A percentile compares a stretch with the other conserved stretches of the same genome.
Conservation (phyloP, 2,888 invertebrate genomes). For the Apodemia duryi region DNA sequence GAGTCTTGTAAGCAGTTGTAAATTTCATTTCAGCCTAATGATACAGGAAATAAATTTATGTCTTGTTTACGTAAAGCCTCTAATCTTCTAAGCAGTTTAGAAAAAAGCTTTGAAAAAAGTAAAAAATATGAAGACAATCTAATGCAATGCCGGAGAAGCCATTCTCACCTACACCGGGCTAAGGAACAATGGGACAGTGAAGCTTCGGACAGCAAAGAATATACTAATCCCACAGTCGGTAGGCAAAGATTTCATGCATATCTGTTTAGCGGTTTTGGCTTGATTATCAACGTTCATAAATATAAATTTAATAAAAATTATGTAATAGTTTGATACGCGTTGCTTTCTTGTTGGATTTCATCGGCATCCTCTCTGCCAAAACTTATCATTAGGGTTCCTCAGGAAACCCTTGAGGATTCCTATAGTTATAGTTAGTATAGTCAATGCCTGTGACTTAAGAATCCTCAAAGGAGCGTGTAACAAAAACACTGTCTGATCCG, state of each 20-base stretch:
- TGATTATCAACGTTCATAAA: no score
- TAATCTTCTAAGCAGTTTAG: constrained; percentile 47
- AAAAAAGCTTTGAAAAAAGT: constrained; percentile 53
- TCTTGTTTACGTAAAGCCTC: constrained; percentile 53
- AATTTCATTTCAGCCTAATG: background rate
- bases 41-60: constrained; percentile 43
- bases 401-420: no score
- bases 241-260: background rate
- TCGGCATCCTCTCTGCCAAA: no score
- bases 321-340: no score
- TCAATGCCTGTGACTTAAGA: no score
- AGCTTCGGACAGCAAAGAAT: constrained; percentile 36
- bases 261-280: background rate
- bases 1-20: background rate
- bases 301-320: no score
- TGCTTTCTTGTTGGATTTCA: no score
- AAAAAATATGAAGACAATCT: constrained; percentile 51
- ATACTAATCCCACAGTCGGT: constrained; percentile 36
- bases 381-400: no score
- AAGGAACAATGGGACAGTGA: constrained; percentile 47
- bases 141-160: constrained; percentile 47
- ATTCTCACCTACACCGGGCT: constrained; percentile 44
- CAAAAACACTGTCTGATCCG: no score
- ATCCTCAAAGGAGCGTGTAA: no score
- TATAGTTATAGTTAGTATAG: no score